Percentiles rank a stretch among this genome's conserved stretches.
Evolutionary conservation across 2,797 vertebrate species (phyloP).

Genomic region (Danio tinwini): DNA sequence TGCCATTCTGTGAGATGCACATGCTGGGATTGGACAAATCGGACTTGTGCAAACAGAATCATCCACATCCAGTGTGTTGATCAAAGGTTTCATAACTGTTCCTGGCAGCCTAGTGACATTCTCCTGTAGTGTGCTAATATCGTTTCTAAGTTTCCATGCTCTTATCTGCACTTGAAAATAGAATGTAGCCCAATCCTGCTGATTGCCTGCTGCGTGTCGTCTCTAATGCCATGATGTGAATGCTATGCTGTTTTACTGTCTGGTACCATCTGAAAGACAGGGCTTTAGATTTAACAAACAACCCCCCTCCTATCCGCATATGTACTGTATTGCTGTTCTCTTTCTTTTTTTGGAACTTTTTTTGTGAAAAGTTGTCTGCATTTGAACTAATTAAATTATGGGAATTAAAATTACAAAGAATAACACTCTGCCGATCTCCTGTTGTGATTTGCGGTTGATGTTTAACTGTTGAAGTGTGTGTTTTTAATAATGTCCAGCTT

Average conservation of each 20-base stretch:
- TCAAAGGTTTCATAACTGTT: constrained; percentile 29
- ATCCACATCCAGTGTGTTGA: constrained; percentile 28
- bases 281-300: constrained; percentile 73
- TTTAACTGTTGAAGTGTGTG: background rate
- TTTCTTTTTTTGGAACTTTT: constrained; percentile 75
- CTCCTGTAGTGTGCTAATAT: constrained; percentile 27
- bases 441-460: constrained; percentile 55
- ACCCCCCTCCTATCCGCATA: constrained; percentile 79
- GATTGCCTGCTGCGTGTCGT: constrained; percentile 52
- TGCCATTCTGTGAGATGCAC: background rate
- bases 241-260: constrained; percentile 66
- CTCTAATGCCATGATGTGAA: constrained; percentile 63
- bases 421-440: constrained; percentile 61
- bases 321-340: constrained; percentile 77
- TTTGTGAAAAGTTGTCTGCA: constrained; percentile 81
- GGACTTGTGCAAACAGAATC: constrained; percentile 1
- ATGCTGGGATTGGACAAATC: background rate
- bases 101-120: constrained; percentile 29
- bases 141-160: constrained; percentile 21
- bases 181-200: constrained; percentile 51
- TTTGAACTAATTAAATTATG: constrained; percentile 85
- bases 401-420: constrained; percentile 88
- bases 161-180: constrained; percentile 45
- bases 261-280: constrained; percentile 56
- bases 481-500: background rate